Evolutionary conservation across 2,888 invertebrate species (phyloP), one percentile per base, ranked within the genome.

Genomic region (Andrena bicolor): DNA sequence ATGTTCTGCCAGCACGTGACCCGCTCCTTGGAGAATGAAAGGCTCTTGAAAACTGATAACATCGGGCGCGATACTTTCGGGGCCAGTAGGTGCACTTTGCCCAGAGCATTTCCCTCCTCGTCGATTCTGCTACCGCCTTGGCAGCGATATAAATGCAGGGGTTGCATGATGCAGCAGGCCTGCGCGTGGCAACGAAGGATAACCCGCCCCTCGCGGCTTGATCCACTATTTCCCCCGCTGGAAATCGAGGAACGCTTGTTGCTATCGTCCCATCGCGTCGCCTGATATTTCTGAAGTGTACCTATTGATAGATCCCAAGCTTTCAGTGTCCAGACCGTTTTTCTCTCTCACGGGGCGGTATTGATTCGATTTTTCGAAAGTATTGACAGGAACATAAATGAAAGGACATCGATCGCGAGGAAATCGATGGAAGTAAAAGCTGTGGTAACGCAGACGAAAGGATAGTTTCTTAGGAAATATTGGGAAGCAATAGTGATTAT

Each of bases 161-260:
- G 23, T 41, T 68, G 68, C 53, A 26, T 48, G 76, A 76, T 78
- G 75, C 65, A 48, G 61, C 53, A n/a, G 60, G 48, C 58, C 63
- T 61, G 77, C 41, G 13, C 48, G 30, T 53, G 76, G 61, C 60
- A 60, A 78, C 61, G 76, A 66, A 60, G 76, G 20, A 66, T 66
- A 76, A 75, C 76, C 64, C 32, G 49, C 48, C n/a, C 32, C 2
- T 20, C 76, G 58, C 53, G 10, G 41, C 26, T 64, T 73, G 61
- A 53, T 53, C 73, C 51, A 30, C 28, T 20, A 28, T 20, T 74
- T 76, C 32, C 41, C 41, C 75, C 53, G 60, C 10, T 13, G 32
- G 48, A 2, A 64, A 75, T 32, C 41, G 51, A 23, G 26, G 53
- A 41, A 23, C 0, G 63, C n/a, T 23, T 23, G 63, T 56, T 48